These are phyloP conservation scores for Porites cylindrica DNA, from an alignment of 92 coral and sea anemone species.

Conservation along the genomic window DNA sequence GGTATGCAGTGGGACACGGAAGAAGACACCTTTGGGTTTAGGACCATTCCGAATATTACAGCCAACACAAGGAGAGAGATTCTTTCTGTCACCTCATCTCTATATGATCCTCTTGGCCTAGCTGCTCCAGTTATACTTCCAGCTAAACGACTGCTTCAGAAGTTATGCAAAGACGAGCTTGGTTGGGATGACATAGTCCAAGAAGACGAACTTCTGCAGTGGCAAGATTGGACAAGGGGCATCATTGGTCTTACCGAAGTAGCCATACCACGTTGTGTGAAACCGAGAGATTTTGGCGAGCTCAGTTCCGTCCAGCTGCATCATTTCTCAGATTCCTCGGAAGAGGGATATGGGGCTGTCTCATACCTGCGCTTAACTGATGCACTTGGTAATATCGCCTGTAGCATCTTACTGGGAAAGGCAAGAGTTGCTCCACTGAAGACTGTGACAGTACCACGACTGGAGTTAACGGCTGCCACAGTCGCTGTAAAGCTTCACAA, in stretches of 20 bases:
- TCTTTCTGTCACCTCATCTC: constrained; percentile 27
- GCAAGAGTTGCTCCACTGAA: constrained; percentile 44
- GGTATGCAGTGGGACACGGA: constrained; percentile 35
- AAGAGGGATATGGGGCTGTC: constrained; percentile 47
- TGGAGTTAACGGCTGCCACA: constrained; percentile 44
- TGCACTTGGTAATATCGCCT: constrained; percentile 8
- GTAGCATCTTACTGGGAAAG: constrained; percentile 35
- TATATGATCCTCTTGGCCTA: constrained; percentile 54
- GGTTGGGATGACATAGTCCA: constrained; percentile 52
- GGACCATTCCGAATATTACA: too few species aligned
- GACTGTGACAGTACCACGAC: constrained; percentile 25
- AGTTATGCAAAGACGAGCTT: constrained; percentile 32
- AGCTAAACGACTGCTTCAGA: constrained; percentile 34
- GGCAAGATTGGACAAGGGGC: constrained; percentile 13
- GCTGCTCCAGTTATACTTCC: constrained; percentile 47
- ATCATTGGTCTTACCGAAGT: constrained; percentile 17
- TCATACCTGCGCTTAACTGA: constrained; percentile 14
- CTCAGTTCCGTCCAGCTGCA: constrained; percentile 26
- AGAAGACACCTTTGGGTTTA: constrained; percentile 34
- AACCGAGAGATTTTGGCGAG: not conserved
- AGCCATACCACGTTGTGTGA: constrained; percentile 36
- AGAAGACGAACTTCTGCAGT: not conserved
- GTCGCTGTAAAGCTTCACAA: constrained; percentile 28
- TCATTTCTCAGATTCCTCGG: constrained; percentile 44
- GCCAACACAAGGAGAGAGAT: constrained; percentile 48